Evolutionary conservation across 2,888 invertebrate genomes (phyloP).

Genomic region (Acheta domesticus): DNA sequence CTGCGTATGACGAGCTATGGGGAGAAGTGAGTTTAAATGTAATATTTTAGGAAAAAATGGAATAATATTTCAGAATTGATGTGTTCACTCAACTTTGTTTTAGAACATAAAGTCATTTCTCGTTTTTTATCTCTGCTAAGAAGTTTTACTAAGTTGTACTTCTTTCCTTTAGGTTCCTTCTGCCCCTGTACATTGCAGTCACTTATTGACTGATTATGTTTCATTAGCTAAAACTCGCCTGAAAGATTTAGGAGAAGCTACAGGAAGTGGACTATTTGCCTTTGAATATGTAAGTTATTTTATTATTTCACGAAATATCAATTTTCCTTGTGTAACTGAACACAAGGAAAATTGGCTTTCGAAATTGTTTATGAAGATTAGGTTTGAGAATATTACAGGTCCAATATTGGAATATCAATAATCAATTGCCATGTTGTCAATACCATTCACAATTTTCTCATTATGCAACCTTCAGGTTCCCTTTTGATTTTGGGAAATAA

Average conservation of each 20-base stretch:
- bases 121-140: too few relatives aligned
- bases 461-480: too few relatives aligned
- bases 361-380: too few relatives aligned
- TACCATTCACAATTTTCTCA: too few relatives aligned
- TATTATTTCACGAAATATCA: neutral
- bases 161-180: neutral
- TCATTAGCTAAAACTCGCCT: constrained; percentile 5
- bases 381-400: too few relatives aligned
- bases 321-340: neutral
- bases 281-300: constrained; percentile 21
- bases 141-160: neutral
- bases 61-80: neutral
- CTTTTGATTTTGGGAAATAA: too few relatives aligned
- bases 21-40: too few relatives aligned
- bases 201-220: constrained; percentile 12
- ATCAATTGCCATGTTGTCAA: too few relatives aligned
- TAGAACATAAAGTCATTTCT: too few relatives aligned
- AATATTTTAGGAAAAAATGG: neutral
- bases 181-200: neutral
- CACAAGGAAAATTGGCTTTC: neutral
- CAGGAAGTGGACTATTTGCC: constrained; percentile 18
- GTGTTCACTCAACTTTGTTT: too few relatives aligned
- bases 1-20: too few relatives aligned
- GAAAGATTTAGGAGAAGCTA: constrained; percentile 10
- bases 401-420: too few relatives aligned